Base-by-base conservation (phyloP, 2,113 vertebrate genomes). In the Taurulus bubalis region DNA sequence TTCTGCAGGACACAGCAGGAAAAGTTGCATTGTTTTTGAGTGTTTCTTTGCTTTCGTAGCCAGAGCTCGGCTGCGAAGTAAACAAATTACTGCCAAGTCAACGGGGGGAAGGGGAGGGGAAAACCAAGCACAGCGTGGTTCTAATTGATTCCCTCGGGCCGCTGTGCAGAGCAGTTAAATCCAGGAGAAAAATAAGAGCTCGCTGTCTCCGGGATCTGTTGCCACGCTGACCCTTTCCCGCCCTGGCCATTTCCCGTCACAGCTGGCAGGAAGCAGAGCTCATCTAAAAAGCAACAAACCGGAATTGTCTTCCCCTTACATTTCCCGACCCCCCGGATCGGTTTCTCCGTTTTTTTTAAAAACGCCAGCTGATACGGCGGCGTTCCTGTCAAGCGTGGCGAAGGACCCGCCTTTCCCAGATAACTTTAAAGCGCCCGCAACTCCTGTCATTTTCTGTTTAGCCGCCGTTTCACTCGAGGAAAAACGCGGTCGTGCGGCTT, bases 41-140 rank as follows among this genome's bases (percentile, higher is more conserved):
- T 51, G 22, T 51, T 51, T 12, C 11, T 51, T 51, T 49, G 56
- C 56, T 81, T 78, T 60, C 60, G 51, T 15, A 73, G 68, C 64
- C 78, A 80, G 53, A 70, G 82, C 71, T 80, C 51, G 56, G 73
- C 69, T 90, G 87, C 51, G 86, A 90, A 91, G 91, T 90, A 91
- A 95, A 90, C 90, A 88, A 80, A 88, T 92, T 85, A 88, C 67
- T 85, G 77, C 71, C 74, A 73, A 90, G 83, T 85, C 77, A 68
- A 38, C 79, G 69, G 70, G 24, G 64, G 66, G 32, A 34, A 79
- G 71, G 69, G 22, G 64, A 63, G 32, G 38, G 79, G 73, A 85
- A 85, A 90, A 24, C 11, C 82, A 56, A 22, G 55, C 72, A 26
- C 32, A 24, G 70, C 65, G 45, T 8, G 53, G 30, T 20, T 75